phyloP scores from a whole-genome alignment of 2,888 invertebrate genomes.

The Asteroscopus sphinx region DNA sequence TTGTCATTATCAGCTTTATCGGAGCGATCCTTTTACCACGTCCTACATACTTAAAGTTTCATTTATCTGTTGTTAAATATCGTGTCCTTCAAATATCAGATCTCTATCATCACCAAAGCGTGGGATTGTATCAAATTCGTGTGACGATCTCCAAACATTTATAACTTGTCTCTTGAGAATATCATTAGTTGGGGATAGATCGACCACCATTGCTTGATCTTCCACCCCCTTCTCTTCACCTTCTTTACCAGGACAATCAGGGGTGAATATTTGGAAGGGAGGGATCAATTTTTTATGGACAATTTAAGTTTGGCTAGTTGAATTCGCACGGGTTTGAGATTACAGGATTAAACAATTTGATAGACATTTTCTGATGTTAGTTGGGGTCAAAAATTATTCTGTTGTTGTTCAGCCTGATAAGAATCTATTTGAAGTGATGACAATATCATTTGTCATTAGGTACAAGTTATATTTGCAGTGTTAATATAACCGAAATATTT shows the following conservation, averaged over 20 bases:
- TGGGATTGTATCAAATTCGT: conserved; percentile 75
- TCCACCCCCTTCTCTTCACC: conserved; percentile 27
- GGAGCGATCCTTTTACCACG: conserved; percentile 26
- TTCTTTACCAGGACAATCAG: background rate
- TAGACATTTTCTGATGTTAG: conserved; percentile 67
- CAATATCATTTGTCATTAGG: background rate
- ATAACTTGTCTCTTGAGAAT: conserved; percentile 77
- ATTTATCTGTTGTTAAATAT: conserved; percentile 28
- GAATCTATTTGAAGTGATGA: background rate
- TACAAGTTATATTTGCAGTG: background rate
- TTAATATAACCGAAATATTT: no score
- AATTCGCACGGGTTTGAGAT: conserved; percentile 80
- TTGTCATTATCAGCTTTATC: conserved; percentile 18
- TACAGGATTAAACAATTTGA: conserved; percentile 68
- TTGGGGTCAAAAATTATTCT: conserved; percentile 64
- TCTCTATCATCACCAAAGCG: conserved; percentile 60
- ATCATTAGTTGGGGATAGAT: conserved; percentile 62
- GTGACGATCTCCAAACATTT: conserved; percentile 78
- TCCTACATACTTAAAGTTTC: conserved; percentile 24
- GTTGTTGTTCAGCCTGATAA: conserved; percentile 13
- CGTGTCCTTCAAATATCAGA: conserved; percentile 29
- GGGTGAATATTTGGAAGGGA: conserved; percentile 3
- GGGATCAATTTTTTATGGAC: conserved; percentile 55
- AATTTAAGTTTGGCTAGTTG: conserved; percentile 40
- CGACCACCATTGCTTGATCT: conserved; percentile 59